A percentile compares a stretch with the other conserved stretches of the same genome.
phyloP scores from a whole-genome alignment of 2,888 invertebrate species.

The Idaea straminata region DNA sequence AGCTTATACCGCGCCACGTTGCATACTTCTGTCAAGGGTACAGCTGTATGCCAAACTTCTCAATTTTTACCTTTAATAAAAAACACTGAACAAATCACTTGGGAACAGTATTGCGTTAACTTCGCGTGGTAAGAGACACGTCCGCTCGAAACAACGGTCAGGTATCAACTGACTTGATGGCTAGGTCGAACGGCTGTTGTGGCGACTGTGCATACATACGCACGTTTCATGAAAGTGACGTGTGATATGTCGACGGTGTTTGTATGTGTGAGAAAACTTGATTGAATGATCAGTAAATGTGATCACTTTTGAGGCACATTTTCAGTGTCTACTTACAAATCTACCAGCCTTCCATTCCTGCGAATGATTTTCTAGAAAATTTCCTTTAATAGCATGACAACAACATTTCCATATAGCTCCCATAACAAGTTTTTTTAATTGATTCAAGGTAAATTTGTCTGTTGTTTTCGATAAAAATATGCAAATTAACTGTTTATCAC shows the following conservation, averaged over 20 bases:
- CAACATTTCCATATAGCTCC: background rate
- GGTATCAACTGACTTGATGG: slow-evolving; percentile 59
- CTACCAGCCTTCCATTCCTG: too few species aligned
- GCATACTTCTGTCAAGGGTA: slow-evolving; percentile 4
- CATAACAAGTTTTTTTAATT: background rate
- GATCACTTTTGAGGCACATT: background rate
- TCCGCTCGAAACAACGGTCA: slow-evolving; percentile 40
- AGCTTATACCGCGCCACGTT: background rate
- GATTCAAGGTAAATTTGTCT: background rate
- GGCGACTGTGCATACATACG: slow-evolving; percentile 32
- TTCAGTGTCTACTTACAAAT: background rate
- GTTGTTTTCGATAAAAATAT: background rate
- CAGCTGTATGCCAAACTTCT: slow-evolving; percentile 27
- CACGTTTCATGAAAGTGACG: slow-evolving; percentile 50
- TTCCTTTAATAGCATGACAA: background rate
- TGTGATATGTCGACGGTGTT: slow-evolving; percentile 29
- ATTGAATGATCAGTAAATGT: slow-evolving; percentile 45
- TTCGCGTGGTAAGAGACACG: slow-evolving; percentile 40
- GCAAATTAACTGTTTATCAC: background rate
- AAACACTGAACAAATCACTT: slow-evolving; percentile 57
- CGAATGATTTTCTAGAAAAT: background rate
- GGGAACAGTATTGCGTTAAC: slow-evolving; percentile 33
- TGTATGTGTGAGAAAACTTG: slow-evolving; percentile 39
- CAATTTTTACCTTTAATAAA: slow-evolving; percentile 50
- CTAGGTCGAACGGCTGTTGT: slow-evolving; percentile 39